Evolutionary conservation across 1,140 invertebrate genomes (phyloP).

Genomic region (Ericerus pela): DNA sequence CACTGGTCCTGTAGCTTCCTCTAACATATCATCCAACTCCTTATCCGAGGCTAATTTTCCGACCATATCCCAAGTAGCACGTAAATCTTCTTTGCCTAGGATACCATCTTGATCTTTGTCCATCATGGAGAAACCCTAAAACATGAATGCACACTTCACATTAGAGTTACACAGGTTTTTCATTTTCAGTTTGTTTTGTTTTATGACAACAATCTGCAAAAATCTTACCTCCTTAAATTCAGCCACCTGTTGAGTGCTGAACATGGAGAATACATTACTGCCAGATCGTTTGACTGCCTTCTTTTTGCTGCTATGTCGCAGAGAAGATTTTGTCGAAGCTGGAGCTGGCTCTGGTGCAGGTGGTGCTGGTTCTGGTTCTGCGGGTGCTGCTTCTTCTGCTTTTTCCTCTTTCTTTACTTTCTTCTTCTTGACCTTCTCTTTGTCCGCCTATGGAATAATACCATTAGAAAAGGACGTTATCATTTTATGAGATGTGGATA

Average conservation of each 20-base stretch:
- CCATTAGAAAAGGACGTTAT: too few species aligned
- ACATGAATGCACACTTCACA: too few species aligned
- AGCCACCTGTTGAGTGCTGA: conserved; percentile 84
- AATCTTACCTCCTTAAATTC: conserved; percentile 90
- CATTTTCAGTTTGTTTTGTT: too few species aligned
- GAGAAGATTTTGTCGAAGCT: conserved; percentile 39
- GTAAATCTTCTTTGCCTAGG: conserved; percentile 88
- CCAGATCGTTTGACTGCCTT: conserved; percentile 65
- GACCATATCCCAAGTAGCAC: conserved; percentile 86
- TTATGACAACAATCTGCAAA: too few species aligned
- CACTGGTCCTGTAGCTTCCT: conserved; percentile 78
- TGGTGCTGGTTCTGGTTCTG: conserved; percentile 31
- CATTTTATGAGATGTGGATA: too few species aligned
- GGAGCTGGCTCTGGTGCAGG: conserved; percentile 37
- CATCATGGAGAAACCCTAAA: conserved; percentile 90
- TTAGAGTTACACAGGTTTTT: too few species aligned
- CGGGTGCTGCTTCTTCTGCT: too few species aligned
- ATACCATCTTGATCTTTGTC: conserved; percentile 97
- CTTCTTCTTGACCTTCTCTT: conserved; percentile 67
- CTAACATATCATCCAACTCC: conserved; percentile 80
- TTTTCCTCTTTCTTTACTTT: conserved; percentile 54
- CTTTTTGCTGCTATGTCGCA: conserved; percentile 37
- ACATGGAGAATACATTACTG: conserved; percentile 90
- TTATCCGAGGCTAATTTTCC: conserved; percentile 79
- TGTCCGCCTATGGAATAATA: conserved; percentile 65